Base-by-base conservation (phyloP, 2,888 invertebrate species). In the Drosophila incognita region DNA sequence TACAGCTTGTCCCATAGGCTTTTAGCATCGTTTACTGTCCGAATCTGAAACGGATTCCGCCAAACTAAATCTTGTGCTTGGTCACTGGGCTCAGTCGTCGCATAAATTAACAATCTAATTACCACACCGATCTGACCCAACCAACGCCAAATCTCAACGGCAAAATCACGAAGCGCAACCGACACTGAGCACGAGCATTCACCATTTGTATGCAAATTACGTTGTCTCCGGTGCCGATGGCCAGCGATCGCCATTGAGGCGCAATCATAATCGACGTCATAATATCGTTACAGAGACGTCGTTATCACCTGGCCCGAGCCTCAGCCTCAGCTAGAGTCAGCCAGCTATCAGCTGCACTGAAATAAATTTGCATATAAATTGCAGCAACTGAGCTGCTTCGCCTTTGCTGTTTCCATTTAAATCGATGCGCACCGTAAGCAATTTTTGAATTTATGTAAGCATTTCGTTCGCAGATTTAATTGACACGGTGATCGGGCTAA, bases 401-500 rank as follows among this genome's bases (percentile, higher is more conserved):
- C 24, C 18, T 48, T 38, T 38, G 69, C 75, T 67, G 66, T 65
- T 69, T 69, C 84, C 85, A 88, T 90, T 90, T 89, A 90, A 87
- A 89, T 90, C 90, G 87, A 82, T 87, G 89, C 85, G 74, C 87
- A 87, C 90, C 89, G 89, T 89, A 90, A 90, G 90, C 87, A 87
- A 87, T 87, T 90, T 90, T 76, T 64, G 83, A 90, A 87, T 87
- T 87, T 87, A 87, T 87, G 88, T 90, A 87, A 90, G 88, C 89
- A 87, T 87, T 87, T 90, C 90, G 88, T 81, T 90, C 83, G 83
- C 90, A 81, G 83, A 79, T 90, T 87, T 89, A 90, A 87, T 87
- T 87, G 87, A 90, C 87, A 89, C 85, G 80, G 66, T 74, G 15
- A 35, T 8, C 52, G 74, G 69, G 70, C 74, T 66, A 65, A 64